These are phyloP conservation scores for Seira sanloemensis DNA, from an alignment of 2,888 invertebrate species.

Conservation along the genomic window DNA sequence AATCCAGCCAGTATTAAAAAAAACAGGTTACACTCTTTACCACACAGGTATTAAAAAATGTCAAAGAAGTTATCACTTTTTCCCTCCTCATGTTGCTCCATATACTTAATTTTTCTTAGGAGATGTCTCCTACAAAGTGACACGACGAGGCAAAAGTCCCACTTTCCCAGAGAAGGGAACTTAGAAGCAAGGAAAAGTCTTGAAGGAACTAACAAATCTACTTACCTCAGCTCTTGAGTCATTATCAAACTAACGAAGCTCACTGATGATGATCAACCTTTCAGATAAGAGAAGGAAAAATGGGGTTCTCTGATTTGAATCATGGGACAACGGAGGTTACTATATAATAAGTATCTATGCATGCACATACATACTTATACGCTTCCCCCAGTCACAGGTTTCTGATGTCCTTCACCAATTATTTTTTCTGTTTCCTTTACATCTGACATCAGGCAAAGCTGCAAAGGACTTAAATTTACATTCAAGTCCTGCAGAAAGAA, in stretches of 20 bases:
- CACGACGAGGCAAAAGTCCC: not conserved
- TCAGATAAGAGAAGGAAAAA: not conserved
- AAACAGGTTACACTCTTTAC: conserved; percentile 55
- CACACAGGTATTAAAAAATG: conserved; percentile 51
- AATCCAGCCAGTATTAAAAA: conserved; percentile 29
- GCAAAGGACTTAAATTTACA: too few relatives aligned
- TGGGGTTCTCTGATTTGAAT: not conserved
- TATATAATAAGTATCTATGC: too few relatives aligned
- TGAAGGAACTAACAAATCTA: not conserved
- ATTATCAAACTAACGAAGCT: conserved; percentile 7
- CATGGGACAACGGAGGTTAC: too few relatives aligned
- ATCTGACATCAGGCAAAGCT: too few relatives aligned
- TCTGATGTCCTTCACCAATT: not conserved
- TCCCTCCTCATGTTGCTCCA: conserved; percentile 16
- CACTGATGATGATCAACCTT: conserved; percentile 5
- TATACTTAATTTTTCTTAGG: not conserved
- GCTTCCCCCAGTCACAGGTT: not conserved
- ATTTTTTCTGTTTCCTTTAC: not conserved
- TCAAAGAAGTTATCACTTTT: conserved; percentile 51
- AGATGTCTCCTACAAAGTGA: not conserved
- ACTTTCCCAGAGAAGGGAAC: not conserved
- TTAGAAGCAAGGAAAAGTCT: not conserved
- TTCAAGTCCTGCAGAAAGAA: too few relatives aligned
- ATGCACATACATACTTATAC: not conserved
- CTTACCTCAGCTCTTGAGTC: not conserved